A percentile compares a stretch with the other conserved stretches of the same genome.
phyloP scores from a whole-genome alignment of 2,113 vertebrate species.

The Nycticryphes semicollaris region DNA sequence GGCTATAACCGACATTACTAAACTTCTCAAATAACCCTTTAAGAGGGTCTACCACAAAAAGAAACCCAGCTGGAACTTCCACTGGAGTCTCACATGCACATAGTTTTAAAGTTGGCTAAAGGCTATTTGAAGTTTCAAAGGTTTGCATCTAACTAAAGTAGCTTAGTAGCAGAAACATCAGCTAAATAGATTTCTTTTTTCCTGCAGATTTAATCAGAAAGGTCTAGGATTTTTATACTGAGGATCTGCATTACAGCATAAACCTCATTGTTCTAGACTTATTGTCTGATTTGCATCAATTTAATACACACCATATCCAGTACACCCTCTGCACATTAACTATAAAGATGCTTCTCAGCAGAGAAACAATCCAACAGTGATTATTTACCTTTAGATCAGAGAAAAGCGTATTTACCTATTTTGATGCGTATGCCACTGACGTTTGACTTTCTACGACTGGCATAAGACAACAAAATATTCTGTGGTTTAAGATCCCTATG shows the following conservation, averaged over 20 bases:
- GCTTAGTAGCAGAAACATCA: not conserved
- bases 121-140: not conserved
- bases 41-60: not conserved
- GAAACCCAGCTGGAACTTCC: not conserved
- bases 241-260: not conserved
- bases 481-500: constrained; percentile 96
- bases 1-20: not conserved
- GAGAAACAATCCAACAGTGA: not conserved
- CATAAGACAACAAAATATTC: constrained; percentile 92
- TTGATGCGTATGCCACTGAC: constrained; percentile 92
- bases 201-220: not conserved
- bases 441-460: constrained; percentile 83
- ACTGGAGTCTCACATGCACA: not conserved
- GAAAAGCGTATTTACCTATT: constrained; percentile 80
- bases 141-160: not conserved
- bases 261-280: not conserved
- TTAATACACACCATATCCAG: not conserved
- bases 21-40: not conserved
- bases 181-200: not conserved
- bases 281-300: not conserved
- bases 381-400: too few relatives aligned
- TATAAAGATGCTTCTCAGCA: not conserved
- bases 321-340: not conserved
- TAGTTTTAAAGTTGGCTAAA: not conserved
- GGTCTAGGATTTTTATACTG: not conserved